These are phyloP conservation scores for Ctenopoma kingsleyae DNA, from an alignment of 2,797 vertebrate genomes.

Conservation along the genomic window DNA sequence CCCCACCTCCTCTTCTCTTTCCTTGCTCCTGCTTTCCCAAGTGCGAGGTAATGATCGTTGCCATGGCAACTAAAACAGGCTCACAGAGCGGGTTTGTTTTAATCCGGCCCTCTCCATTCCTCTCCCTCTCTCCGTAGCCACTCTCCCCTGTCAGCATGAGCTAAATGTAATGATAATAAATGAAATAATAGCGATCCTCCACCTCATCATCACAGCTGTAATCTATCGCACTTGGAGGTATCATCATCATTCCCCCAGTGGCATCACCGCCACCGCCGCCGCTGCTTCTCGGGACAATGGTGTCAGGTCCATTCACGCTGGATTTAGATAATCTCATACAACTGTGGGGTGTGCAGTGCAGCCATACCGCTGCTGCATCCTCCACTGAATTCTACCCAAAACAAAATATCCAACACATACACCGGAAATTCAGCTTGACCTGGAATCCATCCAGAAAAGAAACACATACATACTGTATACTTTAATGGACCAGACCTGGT, in stretches of 20 bases:
- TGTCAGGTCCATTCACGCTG: conserved; percentile 80
- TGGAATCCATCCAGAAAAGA: conserved; percentile 24
- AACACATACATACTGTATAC: conserved; percentile 7
- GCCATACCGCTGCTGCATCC: conserved; percentile 67
- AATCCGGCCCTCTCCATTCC: conserved; percentile 82
- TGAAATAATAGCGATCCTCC: conserved; percentile 79
- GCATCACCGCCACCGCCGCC: conserved; percentile 54
- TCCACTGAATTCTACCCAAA: conserved; percentile 52
- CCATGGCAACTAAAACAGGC: conserved; percentile 89
- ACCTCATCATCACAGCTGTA: conserved; percentile 78
- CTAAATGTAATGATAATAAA: conserved; percentile 82
- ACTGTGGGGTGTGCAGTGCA: conserved; percentile 72
- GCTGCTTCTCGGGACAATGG: conserved; percentile 78
- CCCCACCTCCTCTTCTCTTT: conserved; percentile 51
- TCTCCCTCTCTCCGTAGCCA: conserved; percentile 45
- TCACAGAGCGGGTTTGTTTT: conserved; percentile 86
- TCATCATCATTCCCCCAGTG: conserved; percentile 68
- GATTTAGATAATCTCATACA: conserved; percentile 83
- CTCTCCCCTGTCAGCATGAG: conserved; percentile 77
- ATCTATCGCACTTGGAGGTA: conserved; percentile 76
- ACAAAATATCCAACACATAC: conserved; percentile 50
- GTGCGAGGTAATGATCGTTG: conserved; percentile 89
- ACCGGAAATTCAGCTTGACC: conserved; percentile 41
- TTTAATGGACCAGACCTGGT: conserved; percentile 18
- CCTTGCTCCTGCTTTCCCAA: conserved; percentile 86